Evolutionary conservation across 2,797 vertebrate genomes (phyloP).

Genomic region (Alca torda): DNA sequence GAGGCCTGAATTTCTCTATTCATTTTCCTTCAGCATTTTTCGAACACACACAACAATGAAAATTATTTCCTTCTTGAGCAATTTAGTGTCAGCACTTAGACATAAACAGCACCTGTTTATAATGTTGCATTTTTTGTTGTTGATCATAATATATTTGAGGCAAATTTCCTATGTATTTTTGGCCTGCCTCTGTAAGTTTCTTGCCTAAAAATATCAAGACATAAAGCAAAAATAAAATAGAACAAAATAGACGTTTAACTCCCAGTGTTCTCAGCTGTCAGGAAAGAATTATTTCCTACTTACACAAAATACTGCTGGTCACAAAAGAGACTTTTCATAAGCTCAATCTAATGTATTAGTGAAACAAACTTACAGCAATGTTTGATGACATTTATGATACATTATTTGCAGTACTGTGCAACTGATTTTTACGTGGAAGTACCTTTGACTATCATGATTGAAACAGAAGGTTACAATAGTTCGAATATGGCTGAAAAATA

Average conservation of each 20-base stretch:
- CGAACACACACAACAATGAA: neutral
- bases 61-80: neutral
- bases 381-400: neutral
- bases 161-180: neutral
- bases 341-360: neutral
- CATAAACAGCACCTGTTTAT: neutral
- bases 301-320: neutral
- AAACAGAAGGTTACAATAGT: neutral
- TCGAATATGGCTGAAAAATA: neutral
- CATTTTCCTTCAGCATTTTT: neutral
- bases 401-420: neutral
- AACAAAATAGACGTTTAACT: neutral
- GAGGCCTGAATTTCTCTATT: neutral
- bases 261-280: neutral
- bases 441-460: neutral
- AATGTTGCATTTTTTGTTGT: neutral
- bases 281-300: neutral
- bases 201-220: neutral
- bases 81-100: neutral
- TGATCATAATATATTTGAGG: neutral
- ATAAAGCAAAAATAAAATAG: neutral
- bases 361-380: neutral
- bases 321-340: neutral
- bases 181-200: neutral
- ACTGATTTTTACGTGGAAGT: neutral